These are phyloP conservation scores for Nudaria mundana DNA, from an alignment of 2,888 invertebrate species.

Conservation along the genomic window DNA sequence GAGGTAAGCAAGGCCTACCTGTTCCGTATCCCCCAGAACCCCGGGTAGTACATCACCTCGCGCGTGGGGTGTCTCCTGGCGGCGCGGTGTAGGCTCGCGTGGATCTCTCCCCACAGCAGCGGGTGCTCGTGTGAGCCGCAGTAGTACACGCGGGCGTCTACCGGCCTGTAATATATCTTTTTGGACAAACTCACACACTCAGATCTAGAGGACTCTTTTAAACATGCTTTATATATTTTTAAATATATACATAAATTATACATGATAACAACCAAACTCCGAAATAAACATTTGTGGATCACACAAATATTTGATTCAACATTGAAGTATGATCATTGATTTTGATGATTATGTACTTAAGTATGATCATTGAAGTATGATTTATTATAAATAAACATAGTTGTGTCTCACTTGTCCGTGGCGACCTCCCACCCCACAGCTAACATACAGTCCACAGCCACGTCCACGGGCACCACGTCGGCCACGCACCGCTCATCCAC, in stretches of 20 bases:
- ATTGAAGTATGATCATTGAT: no score
- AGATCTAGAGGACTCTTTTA: no score
- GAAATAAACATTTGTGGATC: no score
- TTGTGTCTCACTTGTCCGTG: conserved; percentile 12
- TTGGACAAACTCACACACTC: not conserved
- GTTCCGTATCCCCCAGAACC: not conserved
- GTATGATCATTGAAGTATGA: not conserved
- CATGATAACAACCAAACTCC: no score
- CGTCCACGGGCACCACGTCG: conserved; percentile 90
- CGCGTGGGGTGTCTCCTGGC: conserved; percentile 7
- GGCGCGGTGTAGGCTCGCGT: not conserved
- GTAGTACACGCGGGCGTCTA: conserved; percentile 83
- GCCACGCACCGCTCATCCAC: conserved; percentile 74
- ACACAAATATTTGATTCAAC: no score
- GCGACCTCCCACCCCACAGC: no score
- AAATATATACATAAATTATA: no score
- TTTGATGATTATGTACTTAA: no score
- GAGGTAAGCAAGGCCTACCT: no score
- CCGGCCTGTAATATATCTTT: conserved; percentile 40
- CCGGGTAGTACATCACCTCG: conserved; percentile 15
- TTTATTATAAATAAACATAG: no score
- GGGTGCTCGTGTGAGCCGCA: conserved; percentile 87
- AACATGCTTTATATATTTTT: no score
- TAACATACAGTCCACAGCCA: conserved; percentile 87
- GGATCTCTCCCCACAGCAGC: conserved; percentile 82